These are phyloP conservation scores for Danio jaintianensis DNA, from an alignment of 2,797 vertebrate genomes.

Conservation along the genomic window DNA sequence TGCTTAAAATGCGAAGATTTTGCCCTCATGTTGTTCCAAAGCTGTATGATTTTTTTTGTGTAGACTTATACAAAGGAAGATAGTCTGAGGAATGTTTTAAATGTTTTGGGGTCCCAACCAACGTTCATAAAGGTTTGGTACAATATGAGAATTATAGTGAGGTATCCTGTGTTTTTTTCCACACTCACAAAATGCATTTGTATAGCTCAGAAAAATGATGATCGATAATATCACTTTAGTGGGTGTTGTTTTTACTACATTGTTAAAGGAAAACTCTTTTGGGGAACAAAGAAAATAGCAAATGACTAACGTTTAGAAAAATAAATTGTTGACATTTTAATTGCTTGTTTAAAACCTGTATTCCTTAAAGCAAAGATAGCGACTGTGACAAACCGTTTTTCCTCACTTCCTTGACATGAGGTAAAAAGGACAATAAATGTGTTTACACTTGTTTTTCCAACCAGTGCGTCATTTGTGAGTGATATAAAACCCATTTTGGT, in stretches of 20 bases:
- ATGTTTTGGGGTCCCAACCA: no score
- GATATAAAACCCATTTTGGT: constrained; percentile 9
- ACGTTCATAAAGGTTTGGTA: neutral
- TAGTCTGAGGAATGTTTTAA: neutral
- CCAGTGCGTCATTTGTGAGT: constrained; percentile 40
- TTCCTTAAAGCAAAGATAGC: constrained; percentile 48
- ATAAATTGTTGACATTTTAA: neutral
- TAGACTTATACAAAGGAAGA: neutral
- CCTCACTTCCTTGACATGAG: constrained; percentile 17
- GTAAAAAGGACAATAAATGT: constrained; percentile 73
- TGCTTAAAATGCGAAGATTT: neutral
- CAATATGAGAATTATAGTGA: neutral
- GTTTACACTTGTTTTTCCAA: constrained; percentile 64
- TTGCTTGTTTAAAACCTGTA: neutral
- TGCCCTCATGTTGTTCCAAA: neutral
- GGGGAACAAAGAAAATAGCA: neutral
- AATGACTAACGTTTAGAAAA: neutral
- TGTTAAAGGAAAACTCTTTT: constrained; percentile 3
- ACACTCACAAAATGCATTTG: neutral
- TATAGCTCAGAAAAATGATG: neutral
- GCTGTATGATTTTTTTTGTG: neutral
- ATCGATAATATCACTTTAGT: neutral
- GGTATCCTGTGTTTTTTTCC: neutral
- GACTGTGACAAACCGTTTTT: constrained; percentile 40
- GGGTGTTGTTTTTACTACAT: neutral